phyloP scores from a whole-genome alignment of 2,888 invertebrate genomes.

The Oconnorella tubifera region DNA sequence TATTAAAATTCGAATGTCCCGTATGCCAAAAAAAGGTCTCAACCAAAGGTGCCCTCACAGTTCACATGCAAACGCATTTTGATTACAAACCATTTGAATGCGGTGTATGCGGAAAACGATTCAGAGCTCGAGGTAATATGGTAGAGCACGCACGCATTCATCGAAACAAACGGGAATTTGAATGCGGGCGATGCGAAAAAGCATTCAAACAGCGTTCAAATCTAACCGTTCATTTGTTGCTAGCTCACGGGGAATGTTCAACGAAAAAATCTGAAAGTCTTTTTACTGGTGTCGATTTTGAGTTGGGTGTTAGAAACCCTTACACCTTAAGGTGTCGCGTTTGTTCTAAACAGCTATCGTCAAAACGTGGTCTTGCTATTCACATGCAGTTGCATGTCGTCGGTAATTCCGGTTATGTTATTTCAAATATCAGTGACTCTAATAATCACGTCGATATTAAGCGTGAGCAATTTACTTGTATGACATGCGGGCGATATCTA shows the following conservation, averaged over 20 bases:
- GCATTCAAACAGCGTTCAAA: constrained; percentile 4
- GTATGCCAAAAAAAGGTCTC: neutral
- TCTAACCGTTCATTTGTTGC: constrained; percentile 1
- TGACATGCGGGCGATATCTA: neutral
- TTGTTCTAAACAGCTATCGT: neutral
- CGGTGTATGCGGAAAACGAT: neutral
- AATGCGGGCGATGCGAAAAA: neutral
- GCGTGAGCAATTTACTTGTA: neutral
- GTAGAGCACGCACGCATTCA: neutral
- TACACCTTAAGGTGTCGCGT: neutral
- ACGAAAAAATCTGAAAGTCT: neutral
- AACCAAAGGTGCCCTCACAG: neutral
- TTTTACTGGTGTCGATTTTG: neutral
- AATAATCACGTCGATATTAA: too few relatives aligned
- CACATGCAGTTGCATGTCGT: constrained; percentile 8
- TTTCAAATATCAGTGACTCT: neutral
- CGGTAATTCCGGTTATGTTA: neutral
- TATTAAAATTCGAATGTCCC: constrained; percentile 1
- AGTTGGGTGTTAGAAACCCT: neutral
- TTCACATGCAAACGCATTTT: neutral
- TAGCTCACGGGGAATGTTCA: constrained; percentile 3
- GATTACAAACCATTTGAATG: neutral
- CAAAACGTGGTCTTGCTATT: constrained; percentile 1
- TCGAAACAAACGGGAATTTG: neutral
- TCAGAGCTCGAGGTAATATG: neutral